Base-by-base conservation (phyloP, 2,888 invertebrate species). In the Folsomia candida region DNA sequence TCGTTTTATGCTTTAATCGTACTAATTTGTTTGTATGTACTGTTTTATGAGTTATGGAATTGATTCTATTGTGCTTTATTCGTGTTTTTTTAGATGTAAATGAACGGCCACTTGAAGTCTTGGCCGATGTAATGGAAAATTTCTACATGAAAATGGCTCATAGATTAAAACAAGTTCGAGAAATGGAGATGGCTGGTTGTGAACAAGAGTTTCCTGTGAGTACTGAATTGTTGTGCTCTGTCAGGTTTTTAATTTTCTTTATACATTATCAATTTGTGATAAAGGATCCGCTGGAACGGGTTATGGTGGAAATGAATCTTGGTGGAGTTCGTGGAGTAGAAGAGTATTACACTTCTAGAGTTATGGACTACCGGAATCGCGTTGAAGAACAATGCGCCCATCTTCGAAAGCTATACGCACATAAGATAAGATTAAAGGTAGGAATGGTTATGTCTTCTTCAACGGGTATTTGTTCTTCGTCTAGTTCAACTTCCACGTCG, bases 201-300 rank as follows among this genome's bases (percentile, higher is more conserved):
- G 76, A 74, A 26, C 77, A 76, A 64, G 76, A 72, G 24, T 87
- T 87, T 83, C 86, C 86, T 14, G 87, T 87, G 82, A 81, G 82
- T 81, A n/a, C n/a, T 28, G 3, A 57, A 18, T 11, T 57, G 9
- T 22, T 57, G 57, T 4, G 4, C n/a, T 22, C 9, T 22, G 24
- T 9, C n/a, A n/a, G 24, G 18, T 57, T 4, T 6, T 57, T 57
- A 22, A n/a, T 22, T 57, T 57, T 9, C 22, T 20, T 37, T 4
- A 37, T 37, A 9, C 37, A 37, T 37, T 37, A 37, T 37, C 6
- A 9, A 9, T 37, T 67, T 73, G 69, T 71, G 47, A 26, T 20
- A 47, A 70, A 89, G 88, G 87, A 88, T 82, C 84, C 85, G 24
- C 82, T 88, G 78, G 88, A 89, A 79, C 84, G 87, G 80, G 87